Conservation (phyloP, 1,140 invertebrate genomes). For the Calliphora vicina region DNA sequence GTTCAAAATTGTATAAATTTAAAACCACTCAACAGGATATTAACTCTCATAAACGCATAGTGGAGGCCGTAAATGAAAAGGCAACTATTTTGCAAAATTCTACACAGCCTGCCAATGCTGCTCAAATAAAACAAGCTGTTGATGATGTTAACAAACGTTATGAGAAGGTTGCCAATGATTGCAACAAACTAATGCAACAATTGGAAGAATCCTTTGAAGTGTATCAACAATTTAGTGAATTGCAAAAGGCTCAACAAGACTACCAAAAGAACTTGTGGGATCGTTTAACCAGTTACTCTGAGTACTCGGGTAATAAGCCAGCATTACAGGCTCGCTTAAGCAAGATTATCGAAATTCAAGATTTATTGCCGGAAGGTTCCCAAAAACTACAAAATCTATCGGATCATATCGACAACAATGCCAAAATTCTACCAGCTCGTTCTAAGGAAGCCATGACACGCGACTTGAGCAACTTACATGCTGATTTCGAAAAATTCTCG, state of each 20-base stretch:
- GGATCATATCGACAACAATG: constrained; percentile 74
- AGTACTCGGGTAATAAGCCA: constrained; percentile 83
- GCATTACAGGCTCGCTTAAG: constrained; percentile 75
- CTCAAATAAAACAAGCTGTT: constrained; percentile 72
- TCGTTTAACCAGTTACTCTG: constrained; percentile 76
- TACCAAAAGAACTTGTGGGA: constrained; percentile 90
- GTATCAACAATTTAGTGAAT: constrained; percentile 83
- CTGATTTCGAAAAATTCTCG: constrained; percentile 85
- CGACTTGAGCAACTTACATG: constrained; percentile 77
- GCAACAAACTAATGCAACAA: constrained; percentile 71
- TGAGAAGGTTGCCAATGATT: constrained; percentile 71
- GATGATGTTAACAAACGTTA: constrained; percentile 78
- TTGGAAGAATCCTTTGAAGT: constrained; percentile 79
- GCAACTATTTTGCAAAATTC: constrained; percentile 68
- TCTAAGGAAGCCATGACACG: constrained; percentile 82
- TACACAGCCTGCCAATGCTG: constrained; percentile 66
- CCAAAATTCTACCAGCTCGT: constrained; percentile 73
- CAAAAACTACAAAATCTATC: constrained; percentile 75
- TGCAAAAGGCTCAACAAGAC: constrained; percentile 85
- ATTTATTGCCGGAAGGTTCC: constrained; percentile 77
- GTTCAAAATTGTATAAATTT: constrained; percentile 85
- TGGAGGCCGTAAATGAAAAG: constrained; percentile 90
- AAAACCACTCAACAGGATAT: constrained; percentile 91
- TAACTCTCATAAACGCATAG: constrained; percentile 84
- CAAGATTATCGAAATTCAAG: constrained; percentile 80